Evolutionary conservation across 2,888 invertebrate genomes (phyloP).

Genomic region (Eupithecia centaureata): DNA sequence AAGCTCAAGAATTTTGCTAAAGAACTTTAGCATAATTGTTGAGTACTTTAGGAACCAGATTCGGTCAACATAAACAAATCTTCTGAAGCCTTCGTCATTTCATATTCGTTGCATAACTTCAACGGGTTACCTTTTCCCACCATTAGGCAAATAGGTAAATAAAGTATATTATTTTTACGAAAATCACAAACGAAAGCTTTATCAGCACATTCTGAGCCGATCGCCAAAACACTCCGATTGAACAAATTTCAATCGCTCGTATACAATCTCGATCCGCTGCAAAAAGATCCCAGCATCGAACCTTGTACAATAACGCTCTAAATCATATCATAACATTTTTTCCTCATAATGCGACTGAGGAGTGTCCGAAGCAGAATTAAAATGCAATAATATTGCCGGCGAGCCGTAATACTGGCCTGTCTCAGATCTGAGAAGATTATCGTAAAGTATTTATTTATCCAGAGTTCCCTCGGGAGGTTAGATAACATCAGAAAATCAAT

Average conservation of each 20-base stretch:
- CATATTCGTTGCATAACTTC: not conserved
- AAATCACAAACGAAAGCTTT: not conserved
- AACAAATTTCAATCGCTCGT: slow-evolving; percentile 23
- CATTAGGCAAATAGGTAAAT: too few relatives aligned
- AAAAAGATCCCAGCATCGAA: slow-evolving; percentile 44
- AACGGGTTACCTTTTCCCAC: too few relatives aligned
- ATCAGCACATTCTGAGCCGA: not conserved
- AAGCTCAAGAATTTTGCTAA: not conserved
- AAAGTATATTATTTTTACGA: not conserved
- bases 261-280: slow-evolving; percentile 39
- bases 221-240: not conserved
- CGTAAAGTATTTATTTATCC: slow-evolving; percentile 83
- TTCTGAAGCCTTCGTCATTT: not conserved
- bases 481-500: slow-evolving; percentile 83
- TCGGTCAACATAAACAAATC: not conserved
- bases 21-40: too few relatives aligned
- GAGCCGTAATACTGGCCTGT: slow-evolving; percentile 76
- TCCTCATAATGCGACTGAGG: slow-evolving; percentile 73
- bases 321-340: slow-evolving; percentile 64
- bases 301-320: slow-evolving; percentile 75
- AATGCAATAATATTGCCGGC: slow-evolving; percentile 79
- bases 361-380: slow-evolving; percentile 77
- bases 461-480: slow-evolving; percentile 76
- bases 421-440: slow-evolving; percentile 78
- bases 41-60: not conserved